Evolutionary conservation across 2,888 invertebrate genomes (phyloP).

Genomic region (Ypsolopha sequella): DNA sequence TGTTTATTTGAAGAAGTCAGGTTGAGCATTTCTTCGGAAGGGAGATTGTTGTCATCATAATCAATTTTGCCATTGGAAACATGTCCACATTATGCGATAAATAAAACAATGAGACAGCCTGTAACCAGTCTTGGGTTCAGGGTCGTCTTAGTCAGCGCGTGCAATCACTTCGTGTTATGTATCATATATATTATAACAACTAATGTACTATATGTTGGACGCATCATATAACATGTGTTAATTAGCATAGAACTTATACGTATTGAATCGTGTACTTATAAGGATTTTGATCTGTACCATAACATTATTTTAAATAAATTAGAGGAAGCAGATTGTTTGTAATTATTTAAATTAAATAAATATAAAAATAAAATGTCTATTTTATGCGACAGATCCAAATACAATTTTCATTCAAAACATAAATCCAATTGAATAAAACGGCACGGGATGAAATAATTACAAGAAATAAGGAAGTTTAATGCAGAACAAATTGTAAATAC

Average conservation of each 20-base stretch:
- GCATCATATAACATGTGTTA: too few relatives aligned
- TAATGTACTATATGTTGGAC: too few relatives aligned
- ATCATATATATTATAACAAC: too few relatives aligned
- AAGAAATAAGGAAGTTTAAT: conserved; percentile 36
- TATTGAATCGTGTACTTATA: too few relatives aligned
- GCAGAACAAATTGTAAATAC: conserved; percentile 39
- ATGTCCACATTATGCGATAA: background rate
- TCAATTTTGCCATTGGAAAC: background rate
- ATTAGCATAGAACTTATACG: too few relatives aligned
- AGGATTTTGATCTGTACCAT: too few relatives aligned
- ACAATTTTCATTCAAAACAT: background rate
- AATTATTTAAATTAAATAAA: too few relatives aligned
- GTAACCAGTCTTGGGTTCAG: background rate
- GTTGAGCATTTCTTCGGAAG: background rate
- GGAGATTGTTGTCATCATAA: background rate
- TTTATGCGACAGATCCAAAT: background rate
- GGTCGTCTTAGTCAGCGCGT: background rate
- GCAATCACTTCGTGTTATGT: too few relatives aligned
- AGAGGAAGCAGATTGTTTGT: too few relatives aligned
- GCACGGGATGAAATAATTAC: background rate
- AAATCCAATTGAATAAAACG: background rate
- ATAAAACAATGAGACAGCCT: conserved; percentile 3
- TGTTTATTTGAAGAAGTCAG: background rate
- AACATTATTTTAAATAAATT: too few relatives aligned
- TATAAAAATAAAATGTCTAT: too few relatives aligned